Evolutionary conservation across 2,113 vertebrate species (phyloP), one percentile per base, ranked within the genome.

Genomic region (Turdus rufiventris): DNA sequence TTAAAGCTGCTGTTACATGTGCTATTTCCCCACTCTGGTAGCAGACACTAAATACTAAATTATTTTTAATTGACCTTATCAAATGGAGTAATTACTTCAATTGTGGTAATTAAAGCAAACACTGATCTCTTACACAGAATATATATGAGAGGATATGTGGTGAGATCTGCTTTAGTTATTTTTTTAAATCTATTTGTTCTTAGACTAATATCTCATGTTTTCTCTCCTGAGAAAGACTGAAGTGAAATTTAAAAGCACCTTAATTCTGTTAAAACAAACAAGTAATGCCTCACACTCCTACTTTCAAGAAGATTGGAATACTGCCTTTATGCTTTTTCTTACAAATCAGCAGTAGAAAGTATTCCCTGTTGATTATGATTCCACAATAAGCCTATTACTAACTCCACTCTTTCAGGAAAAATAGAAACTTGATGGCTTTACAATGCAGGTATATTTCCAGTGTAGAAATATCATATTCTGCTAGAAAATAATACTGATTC

Each of bases 21-120:
- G 38, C 38, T 70, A 50, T 73, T 79, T 91, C 42, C 54, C 26
- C 42, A 62, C 14, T 85, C 12, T 79, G 79, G 34, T 6, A 85
- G 23, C 0, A 1, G 36, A 61, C 9, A 75, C 14, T 51, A 38
- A 38, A 85, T 93, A 87, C 70, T 89, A 93, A 72, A 85, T 87
- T 88, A 91, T 70, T 91, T 92, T 89, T 86, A 89, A 95, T 86
- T 91, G 56, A 89, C 86, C 34, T 84, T 80, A 56, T 86, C 60
- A 54, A 93, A 91, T 53, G 18, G n/a, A 84, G 50, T 80, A 93
- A 95, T 94, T 94, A 86, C 56, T 88, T 53, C 17, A 1, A 51
- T 65, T 50, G 45, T 73, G 14, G 50, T 48, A 96, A 89, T 92
- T 92, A 86, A 88, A 88, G 50, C 21, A 75, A 88, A 90, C 83